Percentiles rank a stretch among this genome's conserved stretches.
These are phyloP conservation scores for Phaethornis superciliosus DNA, from an alignment of 2,113 vertebrate genomes.

Conservation along the genomic window DNA sequence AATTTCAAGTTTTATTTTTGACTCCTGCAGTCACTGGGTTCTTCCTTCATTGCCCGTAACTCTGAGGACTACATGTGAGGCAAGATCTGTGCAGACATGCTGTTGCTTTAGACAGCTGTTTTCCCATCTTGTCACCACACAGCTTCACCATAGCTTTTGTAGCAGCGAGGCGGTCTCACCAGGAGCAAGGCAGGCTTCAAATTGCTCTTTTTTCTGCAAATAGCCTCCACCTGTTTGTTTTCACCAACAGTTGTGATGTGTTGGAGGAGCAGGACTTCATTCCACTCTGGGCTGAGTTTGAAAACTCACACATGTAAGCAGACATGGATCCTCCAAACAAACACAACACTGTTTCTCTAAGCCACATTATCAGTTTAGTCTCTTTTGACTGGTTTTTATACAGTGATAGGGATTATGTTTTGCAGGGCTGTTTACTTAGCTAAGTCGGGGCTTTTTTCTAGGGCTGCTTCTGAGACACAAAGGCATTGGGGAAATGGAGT, in stretches of 20 bases:
- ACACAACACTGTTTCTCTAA: background rate
- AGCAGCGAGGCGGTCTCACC: background rate
- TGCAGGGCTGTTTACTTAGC: background rate
- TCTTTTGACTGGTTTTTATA: background rate
- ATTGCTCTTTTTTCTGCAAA: constrained; percentile 43
- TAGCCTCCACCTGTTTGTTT: background rate
- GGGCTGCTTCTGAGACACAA: background rate
- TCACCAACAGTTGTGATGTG: background rate
- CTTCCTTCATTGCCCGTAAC: background rate
- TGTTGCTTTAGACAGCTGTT: background rate
- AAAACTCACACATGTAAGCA: background rate
- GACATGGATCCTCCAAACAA: background rate
- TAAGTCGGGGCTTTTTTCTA: background rate
- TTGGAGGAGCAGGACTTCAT: background rate
- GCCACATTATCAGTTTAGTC: background rate
- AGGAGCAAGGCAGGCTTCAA: background rate
- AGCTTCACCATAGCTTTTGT: background rate
- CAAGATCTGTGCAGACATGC: background rate
- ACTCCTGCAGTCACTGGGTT: background rate
- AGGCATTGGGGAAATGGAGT: background rate
- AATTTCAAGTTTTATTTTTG: background rate
- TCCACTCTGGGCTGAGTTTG: background rate
- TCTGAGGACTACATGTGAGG: background rate
- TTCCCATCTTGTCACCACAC: background rate
- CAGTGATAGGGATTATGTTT: background rate